A percentile compares a stretch with the other conserved stretches of the same genome.
Evolutionary conservation across 2,113 vertebrate genomes (phyloP).

Genomic region (Pollachius pollachius): DNA sequence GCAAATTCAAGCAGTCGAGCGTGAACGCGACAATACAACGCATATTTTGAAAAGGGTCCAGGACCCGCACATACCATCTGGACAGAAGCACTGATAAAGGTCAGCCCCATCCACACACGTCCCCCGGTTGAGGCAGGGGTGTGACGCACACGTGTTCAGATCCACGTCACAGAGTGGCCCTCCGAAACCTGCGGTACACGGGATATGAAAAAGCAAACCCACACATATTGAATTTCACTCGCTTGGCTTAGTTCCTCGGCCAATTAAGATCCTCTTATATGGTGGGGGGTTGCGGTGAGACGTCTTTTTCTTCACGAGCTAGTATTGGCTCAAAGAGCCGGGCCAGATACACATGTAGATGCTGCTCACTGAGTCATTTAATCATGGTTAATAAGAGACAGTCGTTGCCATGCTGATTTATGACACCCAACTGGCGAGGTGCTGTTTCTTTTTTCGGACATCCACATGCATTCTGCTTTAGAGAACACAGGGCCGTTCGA

Average conservation of each 20-base stretch:
- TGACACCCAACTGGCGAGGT: too few relatives aligned
- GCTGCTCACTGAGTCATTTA: conserved; percentile 72
- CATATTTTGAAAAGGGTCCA: too few relatives aligned
- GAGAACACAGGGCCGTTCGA: too few relatives aligned
- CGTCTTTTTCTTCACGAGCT: conserved; percentile 56
- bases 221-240: conserved; percentile 37
- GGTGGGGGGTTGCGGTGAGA: conserved; percentile 70
- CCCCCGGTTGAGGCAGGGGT: conserved; percentile 73
- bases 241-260: conserved; percentile 57
- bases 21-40: too few relatives aligned
- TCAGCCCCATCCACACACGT: conserved; percentile 72
- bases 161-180: conserved; percentile 69
- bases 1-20: too few relatives aligned
- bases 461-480: too few relatives aligned
- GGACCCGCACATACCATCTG: conserved; percentile 58
- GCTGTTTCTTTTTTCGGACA: too few relatives aligned
- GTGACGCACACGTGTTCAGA: conserved; percentile 68
- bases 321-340: conserved; percentile 67
- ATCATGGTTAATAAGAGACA: conserved; percentile 52
- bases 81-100: conserved; percentile 74
- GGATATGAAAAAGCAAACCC: conserved; percentile 16
- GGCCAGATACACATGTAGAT: conserved; percentile 53
- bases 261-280: conserved; percentile 70
- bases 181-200: conserved; percentile 60
- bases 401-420: too few relatives aligned